These are phyloP conservation scores for Butorides virescens DNA, from an alignment of 2,113 vertebrate genomes.

Conservation along the genomic window DNA sequence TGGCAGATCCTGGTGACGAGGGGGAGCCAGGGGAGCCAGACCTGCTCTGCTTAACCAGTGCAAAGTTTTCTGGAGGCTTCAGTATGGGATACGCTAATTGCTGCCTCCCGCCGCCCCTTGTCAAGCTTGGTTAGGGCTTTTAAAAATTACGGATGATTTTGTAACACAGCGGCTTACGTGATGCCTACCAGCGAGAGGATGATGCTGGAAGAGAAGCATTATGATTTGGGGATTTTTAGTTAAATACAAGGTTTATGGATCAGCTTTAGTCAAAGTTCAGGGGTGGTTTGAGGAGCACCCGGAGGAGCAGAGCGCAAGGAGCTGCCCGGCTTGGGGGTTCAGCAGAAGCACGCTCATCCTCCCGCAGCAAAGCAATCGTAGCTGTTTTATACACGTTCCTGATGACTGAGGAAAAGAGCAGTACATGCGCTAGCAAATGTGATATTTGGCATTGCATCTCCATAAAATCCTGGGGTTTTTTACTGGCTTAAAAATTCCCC, in stretches of 20 bases:
- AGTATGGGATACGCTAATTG: neutral
- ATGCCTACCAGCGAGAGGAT: neutral
- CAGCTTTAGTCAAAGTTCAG: neutral
- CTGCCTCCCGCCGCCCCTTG: neutral
- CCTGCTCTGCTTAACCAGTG: neutral
- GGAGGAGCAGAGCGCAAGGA: neutral
- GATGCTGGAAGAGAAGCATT: neutral
- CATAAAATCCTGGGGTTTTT: neutral
- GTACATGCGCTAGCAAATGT: neutral
- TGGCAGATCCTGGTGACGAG: fast-evolving
- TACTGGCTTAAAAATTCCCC: neutral
- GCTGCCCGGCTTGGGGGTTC: no score
- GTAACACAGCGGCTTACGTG: neutral
- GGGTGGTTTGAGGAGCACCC: neutral
- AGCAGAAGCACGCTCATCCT: neutral
- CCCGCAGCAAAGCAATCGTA: neutral
- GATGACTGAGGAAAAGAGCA: neutral
- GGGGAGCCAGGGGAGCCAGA: neutral
- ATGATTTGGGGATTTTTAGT: neutral
- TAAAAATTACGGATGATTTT: neutral
- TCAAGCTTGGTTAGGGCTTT: neutral
- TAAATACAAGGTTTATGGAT: neutral
- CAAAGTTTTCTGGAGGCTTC: neutral
- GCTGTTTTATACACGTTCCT: neutral
- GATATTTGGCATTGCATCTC: neutral